Base-by-base conservation (phyloP, 53 echinoderm and acorn worm species). In the Temnopleurus reevesii region DNA sequence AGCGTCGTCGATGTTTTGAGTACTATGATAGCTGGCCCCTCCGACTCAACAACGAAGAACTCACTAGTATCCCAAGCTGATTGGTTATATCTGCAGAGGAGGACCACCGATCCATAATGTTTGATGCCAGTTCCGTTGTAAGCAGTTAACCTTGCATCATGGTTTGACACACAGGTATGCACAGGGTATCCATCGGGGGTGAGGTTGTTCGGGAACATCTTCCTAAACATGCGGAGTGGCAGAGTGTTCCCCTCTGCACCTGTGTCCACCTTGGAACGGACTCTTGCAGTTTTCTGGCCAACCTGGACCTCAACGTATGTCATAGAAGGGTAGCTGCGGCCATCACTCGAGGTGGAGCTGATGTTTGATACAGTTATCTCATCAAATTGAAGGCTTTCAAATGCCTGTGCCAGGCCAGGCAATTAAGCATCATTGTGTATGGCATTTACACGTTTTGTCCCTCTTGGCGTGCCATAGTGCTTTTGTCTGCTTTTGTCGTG, bases 11-110 rank as follows among this genome's bases (percentile, higher is more conserved):
- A 83, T 24, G 89, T 89, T n/a, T 27, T 77, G 53, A 90, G 53
- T 23, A 90, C 92, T 26, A 92, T 41, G 45, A 90, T 89, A 6
- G 91, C 89, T 18, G 93, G 89, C 19, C 85, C 55, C 55, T 54
- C 23, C n/a, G 23, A 55, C 5, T 55, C 55, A 6, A 55, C 21
- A n/a, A 55, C 23, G 55, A 55, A 55, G 55, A 54, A 54, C n/a
- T 54, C 4, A n/a, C 55, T 0, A 19, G n/a, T 8, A 15, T 6
- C 55, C 19, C 19, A 5, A 23, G 55, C 18, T 6, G 23, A n/a
- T 55, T 19, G 55, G n/a, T n/a, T n/a, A n/a, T n/a, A n/a, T n/a
- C 23, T 55, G 55, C 19, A 55, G n/a, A 17, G 5, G 19, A 23
- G 17, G 23, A 23, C 1, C 55, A 55, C 21, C 23, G 55, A 55